A percentile compares a stretch with the other conserved stretches of the same genome.
phyloP scores from a whole-genome alignment of 1,140 invertebrate species.

The Drosophila sechellia region DNA sequence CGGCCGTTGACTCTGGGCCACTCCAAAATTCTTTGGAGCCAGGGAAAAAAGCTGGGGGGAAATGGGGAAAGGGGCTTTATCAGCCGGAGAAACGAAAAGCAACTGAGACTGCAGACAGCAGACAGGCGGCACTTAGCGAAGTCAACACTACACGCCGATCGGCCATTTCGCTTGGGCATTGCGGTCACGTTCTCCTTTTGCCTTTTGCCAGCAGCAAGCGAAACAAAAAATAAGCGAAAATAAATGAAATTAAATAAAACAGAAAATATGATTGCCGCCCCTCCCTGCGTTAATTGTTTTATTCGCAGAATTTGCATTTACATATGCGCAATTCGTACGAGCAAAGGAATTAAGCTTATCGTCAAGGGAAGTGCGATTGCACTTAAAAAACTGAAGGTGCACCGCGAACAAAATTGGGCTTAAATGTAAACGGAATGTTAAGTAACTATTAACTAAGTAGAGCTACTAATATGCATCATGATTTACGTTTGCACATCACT shows the following conservation, averaged over 20 bases:
- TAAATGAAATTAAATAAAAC: conserved; percentile 24
- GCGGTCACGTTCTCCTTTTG: conserved; percentile 75
- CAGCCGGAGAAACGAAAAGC: conserved; percentile 15
- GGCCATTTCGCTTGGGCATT: conserved; percentile 61
- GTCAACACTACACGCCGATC: conserved; percentile 57
- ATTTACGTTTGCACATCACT: no score
- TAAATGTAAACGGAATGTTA: background rate
- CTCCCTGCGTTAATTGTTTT: conserved; percentile 75
- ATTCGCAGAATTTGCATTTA: conserved; percentile 73
- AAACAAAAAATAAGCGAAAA: conserved; percentile 18
- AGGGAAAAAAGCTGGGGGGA: background rate
- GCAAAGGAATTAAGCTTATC: conserved; percentile 53
- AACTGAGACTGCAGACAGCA: conserved; percentile 29
- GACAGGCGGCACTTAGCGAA: conserved; percentile 50
- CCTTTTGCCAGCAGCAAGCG: conserved; percentile 16
- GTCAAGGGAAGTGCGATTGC: conserved; percentile 44
- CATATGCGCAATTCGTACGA: conserved; percentile 31
- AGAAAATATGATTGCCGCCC: conserved; percentile 46
- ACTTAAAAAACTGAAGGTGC: conserved; percentile 1
- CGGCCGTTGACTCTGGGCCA: conserved; percentile 69
- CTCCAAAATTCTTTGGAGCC: conserved; percentile 53
- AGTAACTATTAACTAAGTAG: no score
- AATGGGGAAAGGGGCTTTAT: conserved; percentile 40
- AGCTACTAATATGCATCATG: no score
- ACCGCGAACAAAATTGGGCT: background rate